Evolutionary conservation across 2,113 vertebrate species (phyloP).

Genomic region (Pampusana beccarii): DNA sequence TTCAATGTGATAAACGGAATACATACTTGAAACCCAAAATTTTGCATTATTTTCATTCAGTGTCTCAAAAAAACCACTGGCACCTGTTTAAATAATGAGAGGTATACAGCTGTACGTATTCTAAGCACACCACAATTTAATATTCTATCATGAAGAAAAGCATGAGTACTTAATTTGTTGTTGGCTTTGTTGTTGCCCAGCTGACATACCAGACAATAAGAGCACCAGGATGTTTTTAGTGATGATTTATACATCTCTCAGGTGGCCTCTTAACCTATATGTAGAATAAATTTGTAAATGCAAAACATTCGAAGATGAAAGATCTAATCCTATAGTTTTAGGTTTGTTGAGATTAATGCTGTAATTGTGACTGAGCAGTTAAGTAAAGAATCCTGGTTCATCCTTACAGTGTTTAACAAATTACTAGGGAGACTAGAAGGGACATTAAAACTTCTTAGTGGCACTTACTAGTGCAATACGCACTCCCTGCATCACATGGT

Average conservation of each 20-base stretch:
- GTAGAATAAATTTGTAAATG: neutral
- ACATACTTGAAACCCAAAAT: neutral
- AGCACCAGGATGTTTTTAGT: neutral
- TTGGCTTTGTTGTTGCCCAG: neutral
- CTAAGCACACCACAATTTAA: neutral
- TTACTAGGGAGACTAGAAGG: neutral
- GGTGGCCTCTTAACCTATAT: neutral
- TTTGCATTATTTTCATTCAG: neutral
- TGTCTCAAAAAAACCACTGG: neutral
- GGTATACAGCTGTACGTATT: neutral
- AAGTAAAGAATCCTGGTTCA: neutral
- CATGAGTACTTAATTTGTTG: neutral
- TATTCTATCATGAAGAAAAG: neutral
- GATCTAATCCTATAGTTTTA: neutral
- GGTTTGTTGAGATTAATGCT: neutral
- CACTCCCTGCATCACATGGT: neutral
- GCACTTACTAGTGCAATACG: neutral
- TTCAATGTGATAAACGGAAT: neutral
- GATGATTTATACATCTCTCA: neutral
- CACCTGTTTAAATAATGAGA: neutral
- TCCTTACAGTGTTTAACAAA: neutral
- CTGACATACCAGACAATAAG: neutral
- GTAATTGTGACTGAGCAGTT: neutral
- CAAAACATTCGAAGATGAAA: neutral
- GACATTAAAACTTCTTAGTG: neutral